Evolutionary conservation across 1,140 invertebrate genomes (phyloP).

Genomic region (Sarcophaga peregrina): DNA sequence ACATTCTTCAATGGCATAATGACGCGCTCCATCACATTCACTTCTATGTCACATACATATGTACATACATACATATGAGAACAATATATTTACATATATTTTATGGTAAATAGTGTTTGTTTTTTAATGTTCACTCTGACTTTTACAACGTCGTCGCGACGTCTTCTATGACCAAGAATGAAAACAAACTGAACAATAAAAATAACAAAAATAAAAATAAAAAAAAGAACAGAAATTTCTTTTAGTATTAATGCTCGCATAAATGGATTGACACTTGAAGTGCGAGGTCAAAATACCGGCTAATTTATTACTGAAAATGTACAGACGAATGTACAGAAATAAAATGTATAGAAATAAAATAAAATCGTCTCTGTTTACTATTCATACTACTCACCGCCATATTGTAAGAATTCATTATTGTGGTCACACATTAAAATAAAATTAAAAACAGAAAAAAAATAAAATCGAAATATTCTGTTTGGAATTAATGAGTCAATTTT

Average conservation of each 20-base stretch:
- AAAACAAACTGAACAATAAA: conserved; percentile 2
- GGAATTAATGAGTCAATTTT: no score
- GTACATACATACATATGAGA: no score
- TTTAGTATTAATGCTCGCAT: not conserved
- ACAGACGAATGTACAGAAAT: not conserved
- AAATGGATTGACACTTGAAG: conserved; percentile 32
- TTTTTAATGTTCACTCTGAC: not conserved
- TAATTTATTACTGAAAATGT: not conserved
- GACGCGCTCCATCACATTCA: no score
- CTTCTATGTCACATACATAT: no score
- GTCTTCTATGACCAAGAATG: not conserved
- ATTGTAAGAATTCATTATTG: no score
- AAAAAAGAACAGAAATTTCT: not conserved
- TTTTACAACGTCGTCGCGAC: not conserved
- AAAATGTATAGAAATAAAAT: not conserved
- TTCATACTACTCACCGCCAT: no score
- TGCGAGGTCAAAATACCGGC: conserved; percentile 27
- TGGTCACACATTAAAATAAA: no score
- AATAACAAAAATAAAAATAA: not conserved
- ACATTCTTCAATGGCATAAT: no score
- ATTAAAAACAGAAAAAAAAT: no score
- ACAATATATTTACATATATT: no score
- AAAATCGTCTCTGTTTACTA: no score
- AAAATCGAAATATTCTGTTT: no score
- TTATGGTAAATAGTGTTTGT: not conserved